These are phyloP conservation scores for Saccostrea cuccullata DNA, from an alignment of 1,140 invertebrate genomes.

Conservation along the genomic window DNA sequence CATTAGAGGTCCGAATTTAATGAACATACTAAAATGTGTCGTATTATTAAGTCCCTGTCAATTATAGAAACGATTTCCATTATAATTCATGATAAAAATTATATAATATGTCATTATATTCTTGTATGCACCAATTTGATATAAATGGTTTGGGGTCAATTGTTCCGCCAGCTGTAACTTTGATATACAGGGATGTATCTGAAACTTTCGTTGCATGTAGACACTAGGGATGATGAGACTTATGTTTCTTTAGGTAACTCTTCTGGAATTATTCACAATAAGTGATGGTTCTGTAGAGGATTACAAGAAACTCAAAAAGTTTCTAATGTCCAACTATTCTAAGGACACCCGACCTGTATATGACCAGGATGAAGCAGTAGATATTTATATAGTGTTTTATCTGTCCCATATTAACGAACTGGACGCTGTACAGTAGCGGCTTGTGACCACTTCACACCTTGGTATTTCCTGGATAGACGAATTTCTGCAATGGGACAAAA, in stretches of 20 bases:
- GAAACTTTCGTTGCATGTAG: too few relatives aligned
- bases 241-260: neutral
- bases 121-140: too few relatives aligned
- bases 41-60: too few relatives aligned
- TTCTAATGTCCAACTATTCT: neutral
- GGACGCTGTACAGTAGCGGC: neutral
- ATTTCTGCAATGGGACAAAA: neutral
- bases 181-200: too few relatives aligned
- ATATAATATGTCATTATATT: too few relatives aligned
- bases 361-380: slow-evolving; percentile 11
- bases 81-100: too few relatives aligned
- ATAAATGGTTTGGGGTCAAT: too few relatives aligned
- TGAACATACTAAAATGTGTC: too few relatives aligned
- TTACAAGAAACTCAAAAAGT: neutral
- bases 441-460: neutral
- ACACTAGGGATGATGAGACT: neutral
- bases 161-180: too few relatives aligned
- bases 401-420: neutral
- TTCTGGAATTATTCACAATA: neutral
- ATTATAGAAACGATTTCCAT: too few relatives aligned
- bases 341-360: neutral
- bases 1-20: too few relatives aligned
- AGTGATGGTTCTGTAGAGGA: neutral
- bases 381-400: too few relatives aligned
- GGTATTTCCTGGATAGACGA: neutral